Conservation (phyloP, 2,113 vertebrate species). For the Meles meles region DNA sequence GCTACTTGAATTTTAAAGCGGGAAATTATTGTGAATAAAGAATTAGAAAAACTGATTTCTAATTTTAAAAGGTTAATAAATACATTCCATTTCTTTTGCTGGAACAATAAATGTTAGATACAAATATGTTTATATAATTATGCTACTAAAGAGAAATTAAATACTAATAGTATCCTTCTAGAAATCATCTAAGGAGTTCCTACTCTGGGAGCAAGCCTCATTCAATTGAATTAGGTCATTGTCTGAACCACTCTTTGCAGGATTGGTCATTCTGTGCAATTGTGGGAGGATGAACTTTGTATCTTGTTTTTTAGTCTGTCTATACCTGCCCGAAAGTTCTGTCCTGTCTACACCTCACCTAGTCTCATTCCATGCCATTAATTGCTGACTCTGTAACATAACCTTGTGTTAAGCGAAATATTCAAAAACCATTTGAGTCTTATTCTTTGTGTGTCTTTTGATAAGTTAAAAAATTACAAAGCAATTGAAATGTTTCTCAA, state of each 20-base stretch:
- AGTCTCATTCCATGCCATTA: background rate
- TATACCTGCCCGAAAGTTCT: background rate
- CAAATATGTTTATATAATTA: background rate
- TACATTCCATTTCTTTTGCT: background rate
- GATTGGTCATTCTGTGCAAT: background rate
- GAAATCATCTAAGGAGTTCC: background rate
- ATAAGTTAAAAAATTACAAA: background rate
- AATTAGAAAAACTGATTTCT: background rate
- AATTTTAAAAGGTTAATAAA: background rate
- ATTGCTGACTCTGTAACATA: background rate
- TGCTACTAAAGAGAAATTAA: background rate
- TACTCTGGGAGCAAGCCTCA: background rate
- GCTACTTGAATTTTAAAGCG: background rate
- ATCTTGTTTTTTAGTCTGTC: background rate
- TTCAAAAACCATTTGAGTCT: background rate
- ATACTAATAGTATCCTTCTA: background rate
- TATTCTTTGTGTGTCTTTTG: background rate
- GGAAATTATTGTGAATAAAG: background rate
- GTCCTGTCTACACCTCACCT: background rate
- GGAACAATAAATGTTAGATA: background rate
- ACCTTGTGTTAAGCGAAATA: background rate
- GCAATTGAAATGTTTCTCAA: no score
- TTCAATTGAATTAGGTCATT: background rate
- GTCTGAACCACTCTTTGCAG: background rate
- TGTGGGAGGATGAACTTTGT: background rate